Conservation (phyloP, 2,797 vertebrate genomes). For the Taeniopygia guttata region DNA sequence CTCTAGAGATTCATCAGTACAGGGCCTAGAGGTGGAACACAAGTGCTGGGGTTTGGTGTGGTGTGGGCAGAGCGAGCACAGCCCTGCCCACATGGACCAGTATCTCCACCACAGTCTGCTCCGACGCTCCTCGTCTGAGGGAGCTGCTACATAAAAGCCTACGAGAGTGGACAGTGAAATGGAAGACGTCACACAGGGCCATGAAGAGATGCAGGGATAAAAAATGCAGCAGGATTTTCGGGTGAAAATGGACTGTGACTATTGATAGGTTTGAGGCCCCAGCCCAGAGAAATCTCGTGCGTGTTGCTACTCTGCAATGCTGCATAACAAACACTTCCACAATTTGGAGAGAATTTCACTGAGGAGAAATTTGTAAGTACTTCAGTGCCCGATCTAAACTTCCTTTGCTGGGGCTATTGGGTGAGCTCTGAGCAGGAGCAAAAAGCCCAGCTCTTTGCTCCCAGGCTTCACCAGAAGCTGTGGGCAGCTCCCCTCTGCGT, state of each 20-base stretch:
- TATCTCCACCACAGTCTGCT: not conserved
- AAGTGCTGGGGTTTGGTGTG: not conserved
- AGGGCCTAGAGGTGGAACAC: not conserved
- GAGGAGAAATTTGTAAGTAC: not conserved
- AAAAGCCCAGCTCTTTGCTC: not conserved
- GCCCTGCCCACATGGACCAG: not conserved
- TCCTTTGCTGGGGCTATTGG: accelerated
- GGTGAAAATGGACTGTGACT: not conserved
- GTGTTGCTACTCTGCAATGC: not conserved
- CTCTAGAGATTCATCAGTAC: not conserved
- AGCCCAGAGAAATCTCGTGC: not conserved
- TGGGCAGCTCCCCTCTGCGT: not conserved
- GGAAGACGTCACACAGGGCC: not conserved
- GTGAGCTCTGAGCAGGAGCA: not conserved
- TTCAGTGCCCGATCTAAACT: not conserved
- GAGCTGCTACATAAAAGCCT: not conserved
- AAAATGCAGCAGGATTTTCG: not conserved
- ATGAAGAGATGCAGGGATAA: not conserved
- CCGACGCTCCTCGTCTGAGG: not conserved
- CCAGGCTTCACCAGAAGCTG: not conserved
- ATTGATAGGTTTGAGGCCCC: accelerated
- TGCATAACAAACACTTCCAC: not conserved
- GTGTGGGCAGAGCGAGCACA: not conserved
- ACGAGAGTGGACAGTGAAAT: not conserved
- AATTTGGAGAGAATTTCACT: not conserved